phyloP scores from a whole-genome alignment of 2,113 vertebrate genomes.

The Tachycineta bicolor region DNA sequence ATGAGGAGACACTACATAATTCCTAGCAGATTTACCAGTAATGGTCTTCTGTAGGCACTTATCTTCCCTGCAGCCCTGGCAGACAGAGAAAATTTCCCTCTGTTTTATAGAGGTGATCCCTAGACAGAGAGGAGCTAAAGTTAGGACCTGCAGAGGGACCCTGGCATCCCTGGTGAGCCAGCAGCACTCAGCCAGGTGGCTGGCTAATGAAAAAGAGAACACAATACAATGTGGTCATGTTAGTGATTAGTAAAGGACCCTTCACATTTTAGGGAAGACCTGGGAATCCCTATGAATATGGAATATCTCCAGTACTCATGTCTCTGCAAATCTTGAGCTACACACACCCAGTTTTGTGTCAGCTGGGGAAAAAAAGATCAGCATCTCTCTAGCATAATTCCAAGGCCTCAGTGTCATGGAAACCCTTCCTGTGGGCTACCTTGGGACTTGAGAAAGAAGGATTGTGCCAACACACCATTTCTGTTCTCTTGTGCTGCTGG shows the following conservation, averaged over 20 bases:
- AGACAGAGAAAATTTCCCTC: not conserved
- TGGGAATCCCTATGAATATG: not conserved
- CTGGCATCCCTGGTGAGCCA: not conserved
- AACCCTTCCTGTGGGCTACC: not conserved
- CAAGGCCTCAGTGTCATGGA: not conserved
- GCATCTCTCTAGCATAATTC: not conserved
- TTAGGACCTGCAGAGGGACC: not conserved
- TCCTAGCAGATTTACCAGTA: not conserved
- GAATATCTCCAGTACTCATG: not conserved
- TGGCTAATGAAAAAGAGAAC: not conserved
- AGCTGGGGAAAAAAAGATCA: not conserved
- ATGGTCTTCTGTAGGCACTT: not conserved
- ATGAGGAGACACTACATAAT: accelerated
- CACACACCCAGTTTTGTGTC: not conserved
- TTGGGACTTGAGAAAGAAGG: not conserved
- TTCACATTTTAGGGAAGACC: not conserved
- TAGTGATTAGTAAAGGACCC: not conserved
- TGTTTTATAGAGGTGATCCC: not conserved
- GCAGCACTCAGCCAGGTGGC: not conserved
- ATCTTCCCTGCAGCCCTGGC: not conserved
- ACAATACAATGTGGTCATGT: not conserved
- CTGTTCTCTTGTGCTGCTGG: not conserved
- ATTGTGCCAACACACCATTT: not conserved
- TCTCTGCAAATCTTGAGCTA: not conserved
- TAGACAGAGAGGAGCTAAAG: not conserved